A percentile compares a stretch with the other conserved stretches of the same genome.
Evolutionary conservation across 1,140 invertebrate genomes (phyloP).

Genomic region (Camponotus floridanus): DNA sequence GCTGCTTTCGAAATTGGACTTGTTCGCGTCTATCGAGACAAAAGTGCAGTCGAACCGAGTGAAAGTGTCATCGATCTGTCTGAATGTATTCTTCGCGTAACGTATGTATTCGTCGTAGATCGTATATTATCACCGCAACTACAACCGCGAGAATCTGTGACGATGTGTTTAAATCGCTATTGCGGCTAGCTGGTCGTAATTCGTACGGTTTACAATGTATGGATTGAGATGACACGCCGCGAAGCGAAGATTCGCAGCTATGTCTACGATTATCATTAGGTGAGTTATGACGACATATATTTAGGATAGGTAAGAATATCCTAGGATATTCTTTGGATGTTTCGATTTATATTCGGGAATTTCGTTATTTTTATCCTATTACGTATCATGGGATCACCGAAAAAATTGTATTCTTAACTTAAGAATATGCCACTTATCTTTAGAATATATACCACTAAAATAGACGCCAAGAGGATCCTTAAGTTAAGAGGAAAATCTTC

Average conservation of each 20-base stretch:
- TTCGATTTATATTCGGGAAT: conserved; percentile 2
- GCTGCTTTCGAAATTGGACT: conserved; percentile 4
- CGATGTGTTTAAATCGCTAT: conserved; percentile 43
- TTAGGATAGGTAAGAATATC: not conserved
- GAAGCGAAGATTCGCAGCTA: conserved; percentile 66
- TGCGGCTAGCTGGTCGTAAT: conserved; percentile 54
- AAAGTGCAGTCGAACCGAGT: not conserved
- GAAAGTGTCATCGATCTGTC: conserved; percentile 4
- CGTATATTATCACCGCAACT: conserved; percentile 1
- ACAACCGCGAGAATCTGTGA: conserved; percentile 30
- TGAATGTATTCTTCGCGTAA: not conserved
- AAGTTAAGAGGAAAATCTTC: too few relatives aligned
- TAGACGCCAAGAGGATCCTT: too few relatives aligned
- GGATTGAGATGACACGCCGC: conserved; percentile 70
- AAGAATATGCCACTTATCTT: too few relatives aligned
- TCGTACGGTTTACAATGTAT: conserved; percentile 52
- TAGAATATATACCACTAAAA: too few relatives aligned
- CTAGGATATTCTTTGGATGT: not conserved
- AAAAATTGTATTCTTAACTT: too few relatives aligned
- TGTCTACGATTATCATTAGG: conserved; percentile 67
- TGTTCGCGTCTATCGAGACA: conserved; percentile 8
- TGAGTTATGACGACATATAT: conserved; percentile 61
- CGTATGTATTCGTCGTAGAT: conserved; percentile 32
- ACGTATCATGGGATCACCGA: not conserved
- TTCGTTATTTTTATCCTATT: conserved; percentile 23